Evolutionary conservation across 1,140 invertebrate species (phyloP), one percentile per base, ranked within the genome.

Genomic region (Lucilia cuprina): DNA sequence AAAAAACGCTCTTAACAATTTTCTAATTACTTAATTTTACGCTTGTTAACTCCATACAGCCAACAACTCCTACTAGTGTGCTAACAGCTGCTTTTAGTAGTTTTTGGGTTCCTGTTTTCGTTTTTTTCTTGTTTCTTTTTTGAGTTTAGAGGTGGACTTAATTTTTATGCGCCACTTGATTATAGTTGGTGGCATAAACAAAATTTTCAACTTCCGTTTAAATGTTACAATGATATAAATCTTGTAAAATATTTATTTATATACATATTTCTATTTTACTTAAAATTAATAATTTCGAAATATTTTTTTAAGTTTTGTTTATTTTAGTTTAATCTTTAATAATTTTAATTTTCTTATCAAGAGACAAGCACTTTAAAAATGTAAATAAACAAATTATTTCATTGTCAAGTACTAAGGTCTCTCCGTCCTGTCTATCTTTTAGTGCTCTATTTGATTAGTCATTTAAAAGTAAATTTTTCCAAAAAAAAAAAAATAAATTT

Each of bases 1-100:
- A 41, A 41, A 41, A 41, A 30, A 30, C 25, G 25, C 41, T 41
- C 34, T 80, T 84, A 84, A 84, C 78, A 82, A 84, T 82, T 82
- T 84, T 82, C 83, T 84, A 84, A 84, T 84, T 82, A 84, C 78
- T 84, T 84, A 84, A 84, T 84, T 84, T 84, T 84, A 84, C 84
- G 84, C 80, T 84, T 84, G 84, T 84, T 84, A 84, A 82, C 82
- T 83, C 74, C 50, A 60, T 47, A 49, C 65, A 47, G 60, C 47
- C 13, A 80, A 25, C 60, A 74, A 19, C 60, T 21, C n/a, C 5
- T n/a, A 47, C 74, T 8, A 78, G 13, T 47, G 13, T 47, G 30
- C 13, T 47, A 78, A 41, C 75, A 78, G 30, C 75, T 35, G 75
- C 30, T 25, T 30, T 34, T 65, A n/a, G 30, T 13, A 5, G 17